Percentiles rank a stretch among this genome's conserved stretches.
These are phyloP conservation scores for Metallyticus violacea DNA, from an alignment of 2,888 invertebrate species.

Conservation along the genomic window DNA sequence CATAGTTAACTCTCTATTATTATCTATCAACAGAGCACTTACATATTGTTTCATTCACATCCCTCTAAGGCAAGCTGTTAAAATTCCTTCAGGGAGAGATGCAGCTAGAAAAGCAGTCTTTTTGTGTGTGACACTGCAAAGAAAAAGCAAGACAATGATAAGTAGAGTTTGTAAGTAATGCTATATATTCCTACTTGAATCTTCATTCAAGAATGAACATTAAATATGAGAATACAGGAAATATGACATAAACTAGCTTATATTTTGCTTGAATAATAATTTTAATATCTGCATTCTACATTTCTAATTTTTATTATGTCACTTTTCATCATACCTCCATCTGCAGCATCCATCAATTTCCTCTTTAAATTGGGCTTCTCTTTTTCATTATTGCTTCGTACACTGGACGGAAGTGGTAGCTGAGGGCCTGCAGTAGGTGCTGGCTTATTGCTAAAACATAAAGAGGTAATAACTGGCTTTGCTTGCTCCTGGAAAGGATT, in stretches of 20 bases:
- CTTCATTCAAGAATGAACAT: neutral
- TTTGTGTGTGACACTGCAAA: neutral
- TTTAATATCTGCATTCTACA: neutral
- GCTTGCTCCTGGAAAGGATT: no score
- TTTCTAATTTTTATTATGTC: no score
- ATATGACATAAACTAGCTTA: no score
- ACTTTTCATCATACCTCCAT: slow-evolving; percentile 55
- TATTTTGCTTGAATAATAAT: no score
- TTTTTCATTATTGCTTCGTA: slow-evolving; percentile 54
- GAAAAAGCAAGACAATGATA: neutral
- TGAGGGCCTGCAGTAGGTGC: slow-evolving; percentile 80
- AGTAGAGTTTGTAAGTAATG: neutral
- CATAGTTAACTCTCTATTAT: no score
- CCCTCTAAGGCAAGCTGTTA: neutral
- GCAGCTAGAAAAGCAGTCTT: neutral
- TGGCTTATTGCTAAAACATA: slow-evolving; percentile 69
- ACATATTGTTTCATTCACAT: neutral
- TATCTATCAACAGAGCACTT: neutral
- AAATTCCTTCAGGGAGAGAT: neutral
- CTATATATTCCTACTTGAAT: neutral
- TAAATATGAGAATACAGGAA: neutral
- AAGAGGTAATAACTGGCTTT: no score
- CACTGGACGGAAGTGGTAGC: slow-evolving; percentile 72
- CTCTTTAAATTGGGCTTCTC: slow-evolving; percentile 72
- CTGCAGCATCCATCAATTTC: slow-evolving; percentile 68